These are phyloP conservation scores for Calosoma granatense DNA, from an alignment of 1,140 invertebrate genomes.

Conservation along the genomic window DNA sequence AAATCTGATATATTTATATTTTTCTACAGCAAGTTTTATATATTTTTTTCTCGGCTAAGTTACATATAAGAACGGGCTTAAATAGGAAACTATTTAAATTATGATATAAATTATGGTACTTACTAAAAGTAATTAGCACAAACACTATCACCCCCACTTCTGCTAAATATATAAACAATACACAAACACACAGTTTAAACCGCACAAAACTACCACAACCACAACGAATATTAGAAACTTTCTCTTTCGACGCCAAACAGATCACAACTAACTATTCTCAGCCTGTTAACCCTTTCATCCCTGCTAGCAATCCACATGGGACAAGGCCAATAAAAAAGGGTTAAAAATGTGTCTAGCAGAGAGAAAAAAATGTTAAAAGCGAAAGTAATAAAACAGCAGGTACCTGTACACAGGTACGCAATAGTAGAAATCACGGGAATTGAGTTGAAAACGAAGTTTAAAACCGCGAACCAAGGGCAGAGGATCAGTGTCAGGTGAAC, in stretches of 20 bases:
- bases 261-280: constrained; percentile 1
- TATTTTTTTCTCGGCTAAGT: too few relatives aligned
- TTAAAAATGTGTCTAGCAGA: neutral
- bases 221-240: constrained; percentile 4
- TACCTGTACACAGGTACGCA: neutral
- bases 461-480: constrained; percentile 4
- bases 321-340: neutral
- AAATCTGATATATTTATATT: too few relatives aligned
- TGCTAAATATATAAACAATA: too few relatives aligned
- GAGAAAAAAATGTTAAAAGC: neutral
- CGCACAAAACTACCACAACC: too few relatives aligned
- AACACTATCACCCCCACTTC: too few relatives aligned
- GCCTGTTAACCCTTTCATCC: neutral
- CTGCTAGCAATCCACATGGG: neutral
- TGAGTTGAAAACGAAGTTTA: neutral
- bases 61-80: too few relatives aligned
- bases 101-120: too few relatives aligned
- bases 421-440: neutral
- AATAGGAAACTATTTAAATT: too few relatives aligned
- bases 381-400: constrained; percentile 4
- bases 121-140: too few relatives aligned
- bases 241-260: neutral
- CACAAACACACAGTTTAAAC: too few relatives aligned
- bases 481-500: neutral
- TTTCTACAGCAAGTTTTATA: too few relatives aligned